These are phyloP conservation scores for Tinamus guttatus DNA, from an alignment of 2,113 vertebrate genomes.

Conservation along the genomic window DNA sequence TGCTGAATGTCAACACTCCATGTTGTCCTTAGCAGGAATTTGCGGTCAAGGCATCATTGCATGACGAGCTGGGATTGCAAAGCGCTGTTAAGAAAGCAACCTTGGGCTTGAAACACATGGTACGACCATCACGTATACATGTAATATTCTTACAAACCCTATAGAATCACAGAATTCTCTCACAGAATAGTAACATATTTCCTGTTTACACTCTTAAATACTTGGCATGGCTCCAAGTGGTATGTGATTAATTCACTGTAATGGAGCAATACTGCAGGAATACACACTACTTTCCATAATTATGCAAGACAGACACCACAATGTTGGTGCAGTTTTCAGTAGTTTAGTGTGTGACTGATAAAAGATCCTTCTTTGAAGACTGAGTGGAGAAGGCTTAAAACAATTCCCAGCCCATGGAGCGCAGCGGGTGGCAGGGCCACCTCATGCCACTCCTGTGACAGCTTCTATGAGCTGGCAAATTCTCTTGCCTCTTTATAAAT, in stretches of 20 bases:
- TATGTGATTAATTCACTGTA: not conserved
- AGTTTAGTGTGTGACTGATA: not conserved
- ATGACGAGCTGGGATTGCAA: no score
- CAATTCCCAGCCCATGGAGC: not conserved
- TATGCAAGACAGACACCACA: not conserved
- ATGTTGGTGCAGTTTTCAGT: fast-evolving
- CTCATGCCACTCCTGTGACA: not conserved
- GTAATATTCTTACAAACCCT: fast-evolving
- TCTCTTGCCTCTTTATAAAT: not conserved
- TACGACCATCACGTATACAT: not conserved
- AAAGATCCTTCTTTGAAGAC: not conserved
- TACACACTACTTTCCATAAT: no score
- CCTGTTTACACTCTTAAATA: not conserved
- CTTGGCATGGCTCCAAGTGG: not conserved
- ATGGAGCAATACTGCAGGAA: no score
- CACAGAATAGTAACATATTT: not conserved
- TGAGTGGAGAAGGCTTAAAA: not conserved
- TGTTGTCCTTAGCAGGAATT: not conserved
- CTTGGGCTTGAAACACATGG: not conserved
- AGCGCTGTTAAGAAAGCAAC: not conserved
- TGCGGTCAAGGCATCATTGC: not conserved
- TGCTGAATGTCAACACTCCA: fast-evolving
- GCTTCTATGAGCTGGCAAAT: not conserved
- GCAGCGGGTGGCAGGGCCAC: no score
- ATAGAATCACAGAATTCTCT: fast-evolving